These are phyloP conservation scores for Mohoua ochrocephala DNA, from an alignment of 2,113 vertebrate species.

Conservation along the genomic window DNA sequence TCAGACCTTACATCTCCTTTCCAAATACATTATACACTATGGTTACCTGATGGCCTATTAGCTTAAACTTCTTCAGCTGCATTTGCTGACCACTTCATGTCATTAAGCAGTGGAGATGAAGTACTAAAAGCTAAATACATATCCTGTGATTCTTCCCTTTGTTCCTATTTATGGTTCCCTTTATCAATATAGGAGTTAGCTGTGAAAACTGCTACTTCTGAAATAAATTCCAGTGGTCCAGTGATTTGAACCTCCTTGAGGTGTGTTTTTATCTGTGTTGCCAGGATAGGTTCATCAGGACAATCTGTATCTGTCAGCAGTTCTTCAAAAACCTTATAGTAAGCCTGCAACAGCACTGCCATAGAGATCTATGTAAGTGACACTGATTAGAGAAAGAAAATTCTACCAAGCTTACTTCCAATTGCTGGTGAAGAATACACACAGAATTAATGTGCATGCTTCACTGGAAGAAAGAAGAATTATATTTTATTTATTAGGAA, in stretches of 20 bases:
- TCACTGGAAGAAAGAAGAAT: not conserved
- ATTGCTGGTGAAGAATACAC: not conserved
- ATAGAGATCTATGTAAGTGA: not conserved
- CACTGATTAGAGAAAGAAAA: not conserved
- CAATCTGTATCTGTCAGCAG: not conserved
- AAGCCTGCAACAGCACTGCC: not conserved
- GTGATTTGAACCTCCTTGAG: not conserved
- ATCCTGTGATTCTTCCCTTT: not conserved
- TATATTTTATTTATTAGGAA: not conserved
- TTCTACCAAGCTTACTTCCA: not conserved
- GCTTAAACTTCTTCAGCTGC: not conserved
- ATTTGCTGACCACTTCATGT: not conserved
- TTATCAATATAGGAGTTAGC: not conserved
- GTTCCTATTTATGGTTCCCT: not conserved
- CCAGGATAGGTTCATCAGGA: not conserved
- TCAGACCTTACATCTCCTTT: not conserved
- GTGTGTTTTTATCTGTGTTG: not conserved
- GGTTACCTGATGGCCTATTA: not conserved
- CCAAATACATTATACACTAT: not conserved
- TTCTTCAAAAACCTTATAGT: not conserved
- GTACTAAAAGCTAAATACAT: not conserved
- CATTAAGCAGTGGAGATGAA: not conserved
- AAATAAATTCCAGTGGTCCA: not conserved
- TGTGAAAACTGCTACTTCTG: not conserved
- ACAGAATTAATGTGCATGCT: not conserved